These are phyloP conservation scores for Silurus asotus DNA, from an alignment of 2,113 vertebrate species.

Conservation along the genomic window DNA sequence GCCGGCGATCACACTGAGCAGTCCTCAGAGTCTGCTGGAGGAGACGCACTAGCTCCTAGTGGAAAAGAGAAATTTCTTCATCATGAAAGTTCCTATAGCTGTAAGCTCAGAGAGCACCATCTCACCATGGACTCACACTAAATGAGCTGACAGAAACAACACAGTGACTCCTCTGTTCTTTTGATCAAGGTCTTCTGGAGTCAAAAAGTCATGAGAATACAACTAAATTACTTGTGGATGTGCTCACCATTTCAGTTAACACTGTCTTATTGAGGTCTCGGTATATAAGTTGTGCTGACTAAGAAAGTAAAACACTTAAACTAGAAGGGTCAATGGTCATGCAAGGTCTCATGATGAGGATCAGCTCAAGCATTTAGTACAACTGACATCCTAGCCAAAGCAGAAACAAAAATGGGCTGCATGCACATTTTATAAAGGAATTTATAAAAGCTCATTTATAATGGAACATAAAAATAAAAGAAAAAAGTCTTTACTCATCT, in stretches of 20 bases:
- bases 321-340: neutral
- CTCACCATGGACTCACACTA: neutral
- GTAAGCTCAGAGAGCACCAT: neutral
- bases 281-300: conserved; percentile 16
- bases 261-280: neutral
- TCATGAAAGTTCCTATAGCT: neutral
- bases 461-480: neutral
- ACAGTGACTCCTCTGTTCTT: neutral
- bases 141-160: neutral
- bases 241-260: neutral
- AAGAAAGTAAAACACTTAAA: neutral
- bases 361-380: neutral
- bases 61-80: neutral
- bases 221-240: neutral
- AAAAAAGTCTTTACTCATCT: neutral
- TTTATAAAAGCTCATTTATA: neutral
- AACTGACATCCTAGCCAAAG: neutral
- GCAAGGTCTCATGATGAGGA: neutral
- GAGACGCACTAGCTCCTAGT: conserved; percentile 90
- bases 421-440: neutral
- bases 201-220: conserved; percentile 22
- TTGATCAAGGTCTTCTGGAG: neutral
- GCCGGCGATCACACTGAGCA: conserved; percentile 82
- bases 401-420: neutral
- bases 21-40: conserved; percentile 93